phyloP scores from a whole-genome alignment of 2,113 vertebrate genomes.

The Oostethus manadensis region DNA sequence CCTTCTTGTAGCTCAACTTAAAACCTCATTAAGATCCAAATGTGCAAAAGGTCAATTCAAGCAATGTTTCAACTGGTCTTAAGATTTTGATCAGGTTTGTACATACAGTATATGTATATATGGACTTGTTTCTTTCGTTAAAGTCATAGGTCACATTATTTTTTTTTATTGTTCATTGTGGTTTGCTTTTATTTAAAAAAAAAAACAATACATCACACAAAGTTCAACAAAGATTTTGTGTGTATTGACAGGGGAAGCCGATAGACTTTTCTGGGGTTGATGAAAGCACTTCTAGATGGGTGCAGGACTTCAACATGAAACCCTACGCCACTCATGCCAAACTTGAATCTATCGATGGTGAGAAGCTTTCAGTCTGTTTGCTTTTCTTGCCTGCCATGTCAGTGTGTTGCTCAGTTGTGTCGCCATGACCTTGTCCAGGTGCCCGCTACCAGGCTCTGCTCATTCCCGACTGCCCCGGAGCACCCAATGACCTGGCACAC shows the following conservation, averaged over 20 bases:
- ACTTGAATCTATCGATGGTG: slow-evolving; percentile 82
- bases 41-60: no score
- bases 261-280: slow-evolving; percentile 85
- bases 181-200: no score
- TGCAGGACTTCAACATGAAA: slow-evolving; percentile 91
- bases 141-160: no score
- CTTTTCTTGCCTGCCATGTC: background rate
- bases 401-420: slow-evolving; percentile 14
- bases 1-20: no score
- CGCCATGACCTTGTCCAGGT: slow-evolving; percentile 63
- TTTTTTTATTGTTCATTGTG: no score
- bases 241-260: slow-evolving; percentile 79
- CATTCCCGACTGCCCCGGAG: slow-evolving; percentile 90
- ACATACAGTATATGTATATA: no score
- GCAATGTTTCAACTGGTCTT: no score
- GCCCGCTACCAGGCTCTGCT: slow-evolving; percentile 88
- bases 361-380: slow-evolving; percentile 5
- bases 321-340: slow-evolving; percentile 87
- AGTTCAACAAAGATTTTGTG: background rate
- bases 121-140: no score
- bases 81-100: no score
- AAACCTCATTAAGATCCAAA: no score
- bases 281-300: slow-evolving; percentile 84
- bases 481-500: slow-evolving; percentile 85
- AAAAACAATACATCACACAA: no score